A percentile compares a stretch with the other conserved stretches of the same genome.
Conservation (phyloP, 2,888 invertebrate genomes). For the Napeogenes inachia region DNA sequence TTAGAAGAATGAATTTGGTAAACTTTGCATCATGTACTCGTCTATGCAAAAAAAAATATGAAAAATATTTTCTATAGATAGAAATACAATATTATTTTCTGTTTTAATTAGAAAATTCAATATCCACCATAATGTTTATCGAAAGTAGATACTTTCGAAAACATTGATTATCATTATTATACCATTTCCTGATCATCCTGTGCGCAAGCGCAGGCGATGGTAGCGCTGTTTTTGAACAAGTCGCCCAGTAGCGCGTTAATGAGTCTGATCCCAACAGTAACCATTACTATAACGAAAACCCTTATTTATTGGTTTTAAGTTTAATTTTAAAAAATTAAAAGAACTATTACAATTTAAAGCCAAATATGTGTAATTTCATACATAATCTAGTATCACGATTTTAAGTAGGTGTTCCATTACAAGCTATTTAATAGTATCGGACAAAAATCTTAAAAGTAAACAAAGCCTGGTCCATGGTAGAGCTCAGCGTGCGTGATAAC, state of each 20-base stretch:
- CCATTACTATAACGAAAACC: background rate
- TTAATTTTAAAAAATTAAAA: background rate
- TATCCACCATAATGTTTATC: too few relatives aligned
- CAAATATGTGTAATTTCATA: background rate
- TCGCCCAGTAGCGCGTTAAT: slow-evolving; percentile 61
- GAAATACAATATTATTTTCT: too few relatives aligned
- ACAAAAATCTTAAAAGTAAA: slow-evolving; percentile 3
- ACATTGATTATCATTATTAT: background rate
- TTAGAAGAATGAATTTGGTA: too few relatives aligned
- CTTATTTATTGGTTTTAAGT: background rate
- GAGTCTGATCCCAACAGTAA: slow-evolving; percentile 62
- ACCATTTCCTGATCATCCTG: slow-evolving; percentile 4
- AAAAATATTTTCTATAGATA: too few relatives aligned
- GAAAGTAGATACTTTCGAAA: too few relatives aligned
- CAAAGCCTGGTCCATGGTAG: slow-evolving; percentile 4
- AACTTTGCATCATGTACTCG: too few relatives aligned
- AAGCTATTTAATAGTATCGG: background rate
- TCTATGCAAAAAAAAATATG: too few relatives aligned
- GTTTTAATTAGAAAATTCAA: too few relatives aligned
- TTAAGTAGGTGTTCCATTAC: background rate
- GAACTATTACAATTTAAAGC: background rate
- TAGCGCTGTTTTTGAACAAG: slow-evolving; percentile 45
- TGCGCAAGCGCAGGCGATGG: slow-evolving; percentile 31
- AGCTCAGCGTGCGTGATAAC: slow-evolving; percentile 37
- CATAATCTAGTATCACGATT: background rate